Evolutionary conservation across 92 coral and sea anemone species (phyloP).

Genomic region (Virgularia gustaviana): DNA sequence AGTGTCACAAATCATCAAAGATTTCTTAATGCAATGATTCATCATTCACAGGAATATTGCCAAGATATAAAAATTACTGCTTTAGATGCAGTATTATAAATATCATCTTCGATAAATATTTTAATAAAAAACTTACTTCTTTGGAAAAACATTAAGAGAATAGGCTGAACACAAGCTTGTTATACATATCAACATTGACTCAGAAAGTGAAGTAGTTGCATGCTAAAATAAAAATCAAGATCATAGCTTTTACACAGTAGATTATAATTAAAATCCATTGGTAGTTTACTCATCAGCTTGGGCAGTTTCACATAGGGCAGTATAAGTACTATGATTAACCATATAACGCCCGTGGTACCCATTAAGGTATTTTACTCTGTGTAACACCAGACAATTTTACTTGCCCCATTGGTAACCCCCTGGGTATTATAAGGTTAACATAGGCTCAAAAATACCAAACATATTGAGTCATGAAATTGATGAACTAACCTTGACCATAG

Average conservation of each 20-base stretch:
- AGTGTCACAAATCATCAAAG: background rate
- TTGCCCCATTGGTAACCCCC: no score
- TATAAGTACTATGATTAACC: no score
- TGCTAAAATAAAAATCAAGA: conserved; percentile 44
- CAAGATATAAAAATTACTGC: no score
- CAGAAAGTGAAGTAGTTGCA: conserved; percentile 49
- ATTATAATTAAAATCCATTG: background rate
- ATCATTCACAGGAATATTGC: conserved; percentile 12
- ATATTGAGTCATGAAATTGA: background rate
- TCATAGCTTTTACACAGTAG: background rate
- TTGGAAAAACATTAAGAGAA: conserved; percentile 52
- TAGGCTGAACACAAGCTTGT: conserved; percentile 72
- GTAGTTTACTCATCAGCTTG: no score
- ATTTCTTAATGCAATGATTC: background rate
- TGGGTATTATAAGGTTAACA: no score
- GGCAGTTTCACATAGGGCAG: no score
- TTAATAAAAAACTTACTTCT: conserved; percentile 57
- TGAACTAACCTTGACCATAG: conserved; percentile 72
- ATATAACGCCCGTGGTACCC: no score
- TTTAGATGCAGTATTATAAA: background rate
- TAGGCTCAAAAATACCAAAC: no score
- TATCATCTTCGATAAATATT: background rate
- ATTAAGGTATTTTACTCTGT: no score
- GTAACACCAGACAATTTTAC: no score
- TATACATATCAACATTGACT: conserved; percentile 74